Conservation (phyloP, 1,140 invertebrate genomes). For the Danaus melanippus region DNA sequence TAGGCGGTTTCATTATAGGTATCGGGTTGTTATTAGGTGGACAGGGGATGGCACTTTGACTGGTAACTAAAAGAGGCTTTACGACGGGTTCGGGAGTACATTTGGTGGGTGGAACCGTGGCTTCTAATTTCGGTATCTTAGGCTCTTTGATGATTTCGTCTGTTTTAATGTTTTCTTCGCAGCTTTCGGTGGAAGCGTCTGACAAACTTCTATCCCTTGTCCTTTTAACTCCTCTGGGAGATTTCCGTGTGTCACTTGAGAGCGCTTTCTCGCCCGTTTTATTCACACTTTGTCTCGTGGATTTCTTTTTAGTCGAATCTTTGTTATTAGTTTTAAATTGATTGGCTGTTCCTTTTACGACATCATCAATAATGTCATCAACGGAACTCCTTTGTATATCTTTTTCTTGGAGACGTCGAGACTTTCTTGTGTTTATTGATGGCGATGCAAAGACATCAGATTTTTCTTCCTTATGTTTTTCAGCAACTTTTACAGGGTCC, state of each 20-base stretch:
- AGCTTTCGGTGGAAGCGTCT: conserved; percentile 75
- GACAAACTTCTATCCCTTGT: conserved; percentile 75
- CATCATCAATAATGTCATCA: conserved; percentile 90
- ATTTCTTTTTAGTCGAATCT: conserved; percentile 51
- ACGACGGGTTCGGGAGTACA: conserved; percentile 21
- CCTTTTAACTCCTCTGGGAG: conserved; percentile 74
- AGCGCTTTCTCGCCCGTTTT: conserved; percentile 49
- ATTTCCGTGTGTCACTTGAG: conserved; percentile 73
- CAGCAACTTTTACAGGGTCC: conserved; percentile 41
- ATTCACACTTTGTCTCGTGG: conserved; percentile 43
- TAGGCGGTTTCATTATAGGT: conserved; percentile 59
- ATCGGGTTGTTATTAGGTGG: conserved; percentile 24
- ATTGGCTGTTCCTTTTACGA: conserved; percentile 76
- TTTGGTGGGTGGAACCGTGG: no score
- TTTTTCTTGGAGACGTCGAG: conserved; percentile 83
- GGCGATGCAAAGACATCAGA: conserved; percentile 76
- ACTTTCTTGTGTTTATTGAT: conserved; percentile 81
- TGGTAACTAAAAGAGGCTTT: background rate
- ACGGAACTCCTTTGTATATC: conserved; percentile 81
- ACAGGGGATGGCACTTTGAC: conserved; percentile 9
- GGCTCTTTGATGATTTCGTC: conserved; percentile 36
- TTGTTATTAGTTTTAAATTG: conserved; percentile 34
- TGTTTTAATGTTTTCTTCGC: conserved; percentile 70
- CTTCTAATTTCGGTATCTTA: conserved; percentile 41
- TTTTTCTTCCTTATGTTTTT: conserved; percentile 72